phyloP scores from a whole-genome alignment of 2,888 invertebrate species.

The Copidosoma aretas region DNA sequence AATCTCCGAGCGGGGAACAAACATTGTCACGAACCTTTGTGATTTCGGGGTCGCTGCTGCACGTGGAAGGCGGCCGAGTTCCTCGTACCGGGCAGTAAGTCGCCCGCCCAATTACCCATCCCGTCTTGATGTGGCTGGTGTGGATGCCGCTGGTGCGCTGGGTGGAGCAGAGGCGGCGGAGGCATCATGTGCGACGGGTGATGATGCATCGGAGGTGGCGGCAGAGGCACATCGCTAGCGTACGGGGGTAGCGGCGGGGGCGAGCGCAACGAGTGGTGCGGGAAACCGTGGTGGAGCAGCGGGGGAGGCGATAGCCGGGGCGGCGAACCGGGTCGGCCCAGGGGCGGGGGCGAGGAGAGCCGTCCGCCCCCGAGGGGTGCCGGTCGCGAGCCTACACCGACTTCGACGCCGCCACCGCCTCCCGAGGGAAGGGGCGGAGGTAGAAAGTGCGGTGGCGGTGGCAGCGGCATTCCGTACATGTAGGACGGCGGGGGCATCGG shows the following conservation, averaged over 20 bases:
- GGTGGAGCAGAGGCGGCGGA: slow-evolving; percentile 66
- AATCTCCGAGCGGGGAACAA: not conserved
- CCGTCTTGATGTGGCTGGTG: slow-evolving; percentile 36
- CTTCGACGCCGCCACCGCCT: slow-evolving; percentile 56
- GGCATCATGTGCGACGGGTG: slow-evolving; percentile 53
- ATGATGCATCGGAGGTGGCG: slow-evolving; percentile 22
- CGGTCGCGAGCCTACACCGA: slow-evolving; percentile 61
- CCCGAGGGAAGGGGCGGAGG: slow-evolving; percentile 66
- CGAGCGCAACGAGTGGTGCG: slow-evolving; percentile 32
- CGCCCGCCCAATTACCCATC: slow-evolving; percentile 27
- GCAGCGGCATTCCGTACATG: slow-evolving; percentile 63
- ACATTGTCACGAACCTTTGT: slow-evolving; percentile 57
- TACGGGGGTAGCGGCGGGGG: slow-evolving; percentile 55
- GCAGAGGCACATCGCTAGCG: slow-evolving; percentile 49
- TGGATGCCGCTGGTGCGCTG: slow-evolving; percentile 12
- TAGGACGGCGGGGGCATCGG: slow-evolving; percentile 64
- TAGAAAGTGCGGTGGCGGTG: slow-evolving; percentile 68
- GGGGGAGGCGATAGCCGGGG: slow-evolving; percentile 51
- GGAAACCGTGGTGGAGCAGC: slow-evolving; percentile 50
- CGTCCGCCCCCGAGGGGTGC: slow-evolving; percentile 61
- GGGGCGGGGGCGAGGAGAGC: slow-evolving; percentile 62
- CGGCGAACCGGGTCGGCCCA: slow-evolving; percentile 49
- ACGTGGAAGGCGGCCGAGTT: not conserved
- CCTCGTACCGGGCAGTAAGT: slow-evolving; percentile 3
- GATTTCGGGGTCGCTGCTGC: slow-evolving; percentile 53